Conservation (phyloP, 2,797 vertebrate genomes). For the Aplochiton taeniatus region DNA sequence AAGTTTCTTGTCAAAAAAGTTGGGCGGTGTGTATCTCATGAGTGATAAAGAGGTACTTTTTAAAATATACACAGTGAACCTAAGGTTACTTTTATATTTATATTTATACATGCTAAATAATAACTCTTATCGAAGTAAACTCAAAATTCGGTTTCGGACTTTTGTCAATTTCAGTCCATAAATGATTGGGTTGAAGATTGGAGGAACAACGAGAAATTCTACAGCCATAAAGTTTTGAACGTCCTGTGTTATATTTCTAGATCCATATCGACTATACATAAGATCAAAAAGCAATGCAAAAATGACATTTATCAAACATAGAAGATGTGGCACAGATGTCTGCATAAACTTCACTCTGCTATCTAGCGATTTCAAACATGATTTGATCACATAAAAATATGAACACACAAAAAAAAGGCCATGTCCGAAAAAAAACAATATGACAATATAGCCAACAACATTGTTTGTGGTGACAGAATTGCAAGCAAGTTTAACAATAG, state of each 20-base stretch:
- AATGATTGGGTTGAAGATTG: conserved; percentile 67
- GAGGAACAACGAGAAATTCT: conserved; percentile 67
- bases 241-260: background rate
- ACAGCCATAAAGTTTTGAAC: conserved; percentile 54
- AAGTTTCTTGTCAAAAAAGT: no score
- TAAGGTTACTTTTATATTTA: no score
- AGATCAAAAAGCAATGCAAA: conserved; percentile 45
- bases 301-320: conserved; percentile 53
- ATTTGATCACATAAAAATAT: conserved; percentile 56
- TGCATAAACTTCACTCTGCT: conserved; percentile 60
- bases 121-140: no score
- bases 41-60: no score
- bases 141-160: conserved; percentile 50
- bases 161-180: conserved; percentile 67
- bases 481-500: conserved; percentile 69
- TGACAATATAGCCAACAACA: conserved; percentile 51
- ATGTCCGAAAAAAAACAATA: conserved; percentile 39
- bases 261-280: conserved; percentile 57
- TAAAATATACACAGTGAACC: no score
- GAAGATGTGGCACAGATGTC: conserved; percentile 69
- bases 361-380: conserved; percentile 36
- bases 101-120: no score
- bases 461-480: conserved; percentile 47
- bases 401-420: conserved; percentile 55
- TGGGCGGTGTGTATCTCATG: no score